These are phyloP conservation scores for Datnioides undecimradiatus DNA, from an alignment of 2,113 vertebrate genomes.

Conservation along the genomic window DNA sequence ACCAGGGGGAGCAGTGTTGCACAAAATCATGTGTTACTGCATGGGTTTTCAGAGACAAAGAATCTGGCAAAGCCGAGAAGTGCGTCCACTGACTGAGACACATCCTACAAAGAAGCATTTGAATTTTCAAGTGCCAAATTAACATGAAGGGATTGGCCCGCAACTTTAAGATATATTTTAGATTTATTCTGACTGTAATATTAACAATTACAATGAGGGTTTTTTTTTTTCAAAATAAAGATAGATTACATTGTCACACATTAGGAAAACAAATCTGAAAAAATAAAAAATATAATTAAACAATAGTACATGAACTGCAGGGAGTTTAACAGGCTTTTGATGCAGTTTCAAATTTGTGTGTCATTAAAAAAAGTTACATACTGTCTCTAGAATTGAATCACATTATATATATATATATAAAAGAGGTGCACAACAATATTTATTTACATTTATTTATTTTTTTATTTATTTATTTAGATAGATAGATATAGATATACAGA, in stretches of 20 bases:
- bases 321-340: neutral
- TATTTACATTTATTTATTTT: too few species aligned
- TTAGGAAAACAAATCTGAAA: neutral
- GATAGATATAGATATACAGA: too few species aligned
- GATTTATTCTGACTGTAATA: neutral
- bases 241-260: neutral
- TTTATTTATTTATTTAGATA: too few species aligned
- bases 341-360: neutral
- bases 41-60: slow-evolving; percentile 14
- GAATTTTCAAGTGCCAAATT: neutral
- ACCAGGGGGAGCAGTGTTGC: slow-evolving; percentile 60
- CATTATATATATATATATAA: too few species aligned
- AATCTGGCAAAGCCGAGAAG: neutral
- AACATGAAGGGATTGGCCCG: neutral
- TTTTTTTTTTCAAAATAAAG: neutral
- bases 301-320: neutral
- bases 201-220: neutral
- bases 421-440: too few species aligned
- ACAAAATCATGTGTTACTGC: slow-evolving; percentile 23
- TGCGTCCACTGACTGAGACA: neutral
- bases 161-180: neutral
- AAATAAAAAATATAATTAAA: neutral
- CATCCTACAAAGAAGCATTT: neutral
- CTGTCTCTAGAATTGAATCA: too few species aligned
- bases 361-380: neutral